Evolutionary conservation across 2,797 vertebrate genomes (phyloP).

Genomic region (Sebastes nivosus): DNA sequence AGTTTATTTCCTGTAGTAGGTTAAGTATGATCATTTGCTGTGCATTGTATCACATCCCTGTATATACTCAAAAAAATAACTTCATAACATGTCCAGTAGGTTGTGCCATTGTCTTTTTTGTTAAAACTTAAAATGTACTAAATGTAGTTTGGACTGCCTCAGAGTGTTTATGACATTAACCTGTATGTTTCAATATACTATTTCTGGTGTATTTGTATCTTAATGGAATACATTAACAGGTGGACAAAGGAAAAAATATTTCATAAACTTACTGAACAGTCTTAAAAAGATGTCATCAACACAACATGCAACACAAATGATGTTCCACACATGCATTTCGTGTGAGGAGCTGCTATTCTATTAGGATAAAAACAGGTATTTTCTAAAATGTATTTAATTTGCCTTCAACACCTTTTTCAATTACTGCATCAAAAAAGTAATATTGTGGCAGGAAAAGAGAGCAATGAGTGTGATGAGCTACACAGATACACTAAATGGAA

Average conservation of each 20-base stretch:
- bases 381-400: background rate
- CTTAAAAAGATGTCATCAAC: background rate
- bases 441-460: background rate
- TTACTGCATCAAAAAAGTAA: background rate
- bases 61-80: background rate
- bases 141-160: background rate
- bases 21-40: background rate
- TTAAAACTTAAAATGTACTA: background rate
- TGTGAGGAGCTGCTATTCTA: background rate
- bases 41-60: background rate
- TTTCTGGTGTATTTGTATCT: background rate
- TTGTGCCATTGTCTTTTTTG: slow-evolving; percentile 39
- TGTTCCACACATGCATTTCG: background rate
- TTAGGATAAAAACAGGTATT: background rate
- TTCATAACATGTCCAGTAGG: slow-evolving; percentile 49
- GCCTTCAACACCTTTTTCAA: background rate
- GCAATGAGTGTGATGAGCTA: background rate
- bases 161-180: background rate
- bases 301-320: background rate
- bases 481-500: background rate
- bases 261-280: background rate
- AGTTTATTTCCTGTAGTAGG: background rate
- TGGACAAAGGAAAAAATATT: background rate
- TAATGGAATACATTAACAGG: background rate
- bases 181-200: background rate